Evolutionary conservation across 2,888 invertebrate species (phyloP).

Genomic region (Nipponacmea schrenckii): DNA sequence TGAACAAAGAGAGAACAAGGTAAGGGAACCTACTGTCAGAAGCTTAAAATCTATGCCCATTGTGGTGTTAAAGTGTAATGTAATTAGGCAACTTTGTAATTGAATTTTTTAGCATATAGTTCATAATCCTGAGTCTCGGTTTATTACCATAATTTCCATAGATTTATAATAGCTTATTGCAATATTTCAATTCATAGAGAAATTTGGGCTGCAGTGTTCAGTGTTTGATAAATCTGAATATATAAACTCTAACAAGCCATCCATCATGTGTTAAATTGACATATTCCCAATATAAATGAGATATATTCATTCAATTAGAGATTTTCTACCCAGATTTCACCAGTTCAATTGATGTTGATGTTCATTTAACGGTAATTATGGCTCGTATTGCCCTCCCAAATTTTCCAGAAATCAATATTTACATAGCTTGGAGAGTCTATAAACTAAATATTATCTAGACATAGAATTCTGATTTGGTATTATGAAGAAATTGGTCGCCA

Average conservation of each 20-base stretch:
- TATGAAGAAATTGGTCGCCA: not conserved
- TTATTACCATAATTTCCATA: no score
- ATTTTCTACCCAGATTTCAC: not conserved
- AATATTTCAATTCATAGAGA: no score
- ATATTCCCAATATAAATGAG: not conserved
- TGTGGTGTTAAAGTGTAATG: no score
- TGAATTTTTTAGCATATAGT: no score
- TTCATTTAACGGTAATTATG: not conserved
- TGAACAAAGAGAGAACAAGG: no score
- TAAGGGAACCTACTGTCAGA: no score
- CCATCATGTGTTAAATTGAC: not conserved
- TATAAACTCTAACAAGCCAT: not conserved
- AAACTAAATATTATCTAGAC: conserved; percentile 1
- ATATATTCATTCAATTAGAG: not conserved
- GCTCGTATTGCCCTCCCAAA: not conserved
- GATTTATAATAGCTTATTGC: no score
- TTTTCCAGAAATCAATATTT: not conserved
- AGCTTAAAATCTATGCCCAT: no score
- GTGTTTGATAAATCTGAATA: no score
- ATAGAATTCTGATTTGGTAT: not conserved
- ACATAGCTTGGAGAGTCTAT: not conserved
- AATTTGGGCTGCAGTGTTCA: no score
- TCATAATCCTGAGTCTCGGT: no score
- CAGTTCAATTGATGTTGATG: not conserved
- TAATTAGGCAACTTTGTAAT: no score